Percentiles rank a stretch among this genome's conserved stretches.
phyloP scores from a whole-genome alignment of 1,140 invertebrate species.

The Cotesia chilonis region DNA sequence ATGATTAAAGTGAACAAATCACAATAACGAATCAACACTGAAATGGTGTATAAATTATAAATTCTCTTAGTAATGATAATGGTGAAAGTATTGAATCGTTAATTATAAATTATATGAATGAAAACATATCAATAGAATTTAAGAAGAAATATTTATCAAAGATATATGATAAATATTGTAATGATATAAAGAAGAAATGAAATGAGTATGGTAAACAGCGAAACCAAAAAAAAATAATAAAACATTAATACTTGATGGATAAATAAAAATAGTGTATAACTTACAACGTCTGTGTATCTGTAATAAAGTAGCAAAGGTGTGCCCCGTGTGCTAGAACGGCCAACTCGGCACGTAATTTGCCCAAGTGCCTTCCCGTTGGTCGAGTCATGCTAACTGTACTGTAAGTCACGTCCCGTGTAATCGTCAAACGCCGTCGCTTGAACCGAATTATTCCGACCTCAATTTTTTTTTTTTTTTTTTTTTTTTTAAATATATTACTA shows the following conservation, averaged over 20 bases:
- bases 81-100: slow-evolving; percentile 25
- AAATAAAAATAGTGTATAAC: slow-evolving; percentile 31
- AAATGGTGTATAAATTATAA: slow-evolving; percentile 14
- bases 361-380: slow-evolving; percentile 66
- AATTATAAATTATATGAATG: slow-evolving; percentile 20
- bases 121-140: slow-evolving; percentile 33
- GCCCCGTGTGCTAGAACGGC: slow-evolving; percentile 59
- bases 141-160: slow-evolving; percentile 27
- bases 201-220: slow-evolving; percentile 9
- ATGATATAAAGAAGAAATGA: slow-evolving; percentile 1
- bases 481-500: background rate
- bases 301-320: slow-evolving; percentile 45
- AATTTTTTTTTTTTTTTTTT: slow-evolving; percentile 24
- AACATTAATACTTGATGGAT: background rate
- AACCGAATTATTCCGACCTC: slow-evolving; percentile 37
- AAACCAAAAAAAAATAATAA: slow-evolving; percentile 12
- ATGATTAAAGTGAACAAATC: slow-evolving; percentile 47
- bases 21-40: background rate
- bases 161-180: background rate
- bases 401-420: slow-evolving; percentile 50
- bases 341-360: slow-evolving; percentile 65
- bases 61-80: slow-evolving; percentile 51
- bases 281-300: slow-evolving; percentile 32
- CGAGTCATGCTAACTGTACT: slow-evolving; percentile 58
- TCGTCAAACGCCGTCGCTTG: slow-evolving; percentile 34